Evolutionary conservation across 2,888 invertebrate species (phyloP).

Genomic region (Allophyes oxyacanthae): DNA sequence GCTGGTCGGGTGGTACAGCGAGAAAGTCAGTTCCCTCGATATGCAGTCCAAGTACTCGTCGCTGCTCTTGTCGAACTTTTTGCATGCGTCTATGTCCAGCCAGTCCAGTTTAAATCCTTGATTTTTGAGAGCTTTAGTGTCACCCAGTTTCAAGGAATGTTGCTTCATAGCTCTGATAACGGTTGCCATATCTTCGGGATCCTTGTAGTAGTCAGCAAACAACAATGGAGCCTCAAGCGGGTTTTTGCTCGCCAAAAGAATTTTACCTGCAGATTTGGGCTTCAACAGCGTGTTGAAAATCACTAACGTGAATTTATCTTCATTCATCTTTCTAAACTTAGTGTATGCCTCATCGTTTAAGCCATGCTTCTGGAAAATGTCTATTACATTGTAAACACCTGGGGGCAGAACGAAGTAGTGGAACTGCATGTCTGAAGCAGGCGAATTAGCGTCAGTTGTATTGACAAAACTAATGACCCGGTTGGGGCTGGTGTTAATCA

Average conservation of each 20-base stretch:
- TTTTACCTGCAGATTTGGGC: slow-evolving; percentile 90
- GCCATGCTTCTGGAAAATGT: slow-evolving; percentile 73
- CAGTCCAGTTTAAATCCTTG: slow-evolving; percentile 87
- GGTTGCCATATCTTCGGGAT: slow-evolving; percentile 88
- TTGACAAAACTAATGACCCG: slow-evolving; percentile 89
- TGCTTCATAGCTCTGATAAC: slow-evolving; percentile 84
- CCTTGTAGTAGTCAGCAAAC: slow-evolving; percentile 91
- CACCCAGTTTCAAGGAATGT: slow-evolving; percentile 77
- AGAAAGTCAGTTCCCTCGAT: slow-evolving; percentile 83
- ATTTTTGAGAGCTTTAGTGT: slow-evolving; percentile 85
- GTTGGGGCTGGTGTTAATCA: slow-evolving; percentile 77
- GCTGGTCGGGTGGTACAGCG: slow-evolving; percentile 88
- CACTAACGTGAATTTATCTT: slow-evolving; percentile 83
- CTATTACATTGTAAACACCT: slow-evolving; percentile 83
- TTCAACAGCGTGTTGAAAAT: slow-evolving; percentile 90
- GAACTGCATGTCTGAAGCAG: slow-evolving; percentile 82
- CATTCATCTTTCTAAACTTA: slow-evolving; percentile 79
- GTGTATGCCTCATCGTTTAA: slow-evolving; percentile 80
- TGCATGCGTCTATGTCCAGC: slow-evolving; percentile 88
- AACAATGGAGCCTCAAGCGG: slow-evolving; percentile 91
- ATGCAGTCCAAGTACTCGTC: slow-evolving; percentile 93
- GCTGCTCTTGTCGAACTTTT: slow-evolving; percentile 83
- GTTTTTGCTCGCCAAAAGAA: slow-evolving; percentile 90
- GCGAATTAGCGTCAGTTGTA: slow-evolving; percentile 77
- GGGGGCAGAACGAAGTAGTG: slow-evolving; percentile 90